These are phyloP conservation scores for Aviceda leuphotes DNA, from an alignment of 2,797 vertebrate species.

Conservation along the genomic window DNA sequence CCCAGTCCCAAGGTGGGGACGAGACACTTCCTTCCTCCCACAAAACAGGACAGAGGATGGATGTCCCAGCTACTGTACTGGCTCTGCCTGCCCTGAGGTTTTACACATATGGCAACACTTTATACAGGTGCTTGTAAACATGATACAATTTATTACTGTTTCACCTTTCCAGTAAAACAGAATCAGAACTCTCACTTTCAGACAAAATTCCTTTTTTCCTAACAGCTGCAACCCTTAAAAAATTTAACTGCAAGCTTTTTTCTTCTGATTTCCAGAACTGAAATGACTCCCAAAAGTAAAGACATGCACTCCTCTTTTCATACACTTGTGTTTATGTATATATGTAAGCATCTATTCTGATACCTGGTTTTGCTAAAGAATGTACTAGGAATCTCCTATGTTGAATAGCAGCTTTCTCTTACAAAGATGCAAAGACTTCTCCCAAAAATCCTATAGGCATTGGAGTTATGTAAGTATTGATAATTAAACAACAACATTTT, in stretches of 20 bases:
- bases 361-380: background rate
- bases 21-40: background rate
- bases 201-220: background rate
- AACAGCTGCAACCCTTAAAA: background rate
- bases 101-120: slow-evolving; percentile 6
- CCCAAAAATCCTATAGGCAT: background rate
- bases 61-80: background rate
- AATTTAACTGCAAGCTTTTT: background rate
- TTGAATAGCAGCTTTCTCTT: background rate
- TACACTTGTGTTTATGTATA: background rate
- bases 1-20: background rate
- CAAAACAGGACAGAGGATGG: background rate
- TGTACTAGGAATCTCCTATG: background rate
- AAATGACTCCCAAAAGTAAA: background rate
- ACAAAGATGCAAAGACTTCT: background rate
- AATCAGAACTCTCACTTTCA: slow-evolving; percentile 5
- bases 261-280: background rate
- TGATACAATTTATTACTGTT: background rate
- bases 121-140: slow-evolving; percentile 23
- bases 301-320: background rate
- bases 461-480: background rate
- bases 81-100: background rate
- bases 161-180: slow-evolving; percentile 3
- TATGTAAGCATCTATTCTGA: background rate
- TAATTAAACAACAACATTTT: background rate